Evolutionary conservation across 2,113 vertebrate genomes (phyloP).

Genomic region (Rhombomys opimus): DNA sequence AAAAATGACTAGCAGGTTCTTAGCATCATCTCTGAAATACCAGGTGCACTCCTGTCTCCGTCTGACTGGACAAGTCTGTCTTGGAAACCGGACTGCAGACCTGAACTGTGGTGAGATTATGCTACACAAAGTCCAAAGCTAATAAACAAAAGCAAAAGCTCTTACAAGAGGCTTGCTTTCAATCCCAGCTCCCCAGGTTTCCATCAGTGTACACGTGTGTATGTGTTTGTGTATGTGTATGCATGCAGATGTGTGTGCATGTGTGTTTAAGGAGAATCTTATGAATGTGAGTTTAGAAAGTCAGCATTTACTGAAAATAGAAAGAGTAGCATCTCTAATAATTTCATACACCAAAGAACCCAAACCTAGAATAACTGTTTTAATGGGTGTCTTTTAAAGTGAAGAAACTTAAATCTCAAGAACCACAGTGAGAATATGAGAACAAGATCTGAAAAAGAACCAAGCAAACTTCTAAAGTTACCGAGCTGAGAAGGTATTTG

Average conservation of each 20-base stretch:
- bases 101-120: background rate
- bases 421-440: background rate
- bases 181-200: background rate
- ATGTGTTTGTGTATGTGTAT: background rate
- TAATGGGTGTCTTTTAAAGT: background rate
- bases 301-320: background rate
- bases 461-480: background rate
- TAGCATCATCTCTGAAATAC: background rate
- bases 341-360: too few species aligned
- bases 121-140: background rate
- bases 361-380: background rate
- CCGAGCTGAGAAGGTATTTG: background rate
- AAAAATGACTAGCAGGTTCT: background rate
- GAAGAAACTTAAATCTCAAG: background rate
- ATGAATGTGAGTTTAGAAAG: background rate
- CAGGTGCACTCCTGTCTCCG: background rate
- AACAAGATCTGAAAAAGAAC: background rate
- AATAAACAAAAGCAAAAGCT: background rate
- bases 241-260: background rate
- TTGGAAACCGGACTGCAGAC: background rate
- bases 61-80: background rate
- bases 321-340: too few species aligned
- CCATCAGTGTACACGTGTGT: background rate
- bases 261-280: background rate
- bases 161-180: background rate